These are phyloP conservation scores for Edolisoma coerulescens DNA, from an alignment of 2,113 vertebrate genomes.

Conservation along the genomic window DNA sequence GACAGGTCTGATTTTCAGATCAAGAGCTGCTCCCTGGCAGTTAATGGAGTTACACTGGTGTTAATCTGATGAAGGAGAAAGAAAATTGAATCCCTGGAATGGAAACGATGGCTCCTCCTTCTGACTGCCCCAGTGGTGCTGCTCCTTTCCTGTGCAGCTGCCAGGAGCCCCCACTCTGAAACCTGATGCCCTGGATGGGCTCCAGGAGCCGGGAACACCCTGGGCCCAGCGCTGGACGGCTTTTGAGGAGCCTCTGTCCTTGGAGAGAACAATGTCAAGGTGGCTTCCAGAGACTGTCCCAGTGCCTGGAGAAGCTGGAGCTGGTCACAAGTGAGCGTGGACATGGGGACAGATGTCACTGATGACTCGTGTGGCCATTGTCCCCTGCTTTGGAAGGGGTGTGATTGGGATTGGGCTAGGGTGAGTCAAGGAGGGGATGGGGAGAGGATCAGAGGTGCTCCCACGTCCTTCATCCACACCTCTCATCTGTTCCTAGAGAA, in stretches of 20 bases:
- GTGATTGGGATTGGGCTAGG: background rate
- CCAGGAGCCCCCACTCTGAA: background rate
- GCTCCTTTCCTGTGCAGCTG: background rate
- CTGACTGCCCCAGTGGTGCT: background rate
- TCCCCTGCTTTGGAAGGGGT: background rate
- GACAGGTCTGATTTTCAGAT: background rate
- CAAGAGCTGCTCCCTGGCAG: background rate
- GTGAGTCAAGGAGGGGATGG: background rate
- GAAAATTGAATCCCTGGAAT: background rate
- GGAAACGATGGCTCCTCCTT: background rate
- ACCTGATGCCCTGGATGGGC: background rate
- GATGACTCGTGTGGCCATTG: rapidly evolving
- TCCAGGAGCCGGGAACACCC: background rate
- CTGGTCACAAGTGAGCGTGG: background rate
- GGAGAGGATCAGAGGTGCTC: background rate
- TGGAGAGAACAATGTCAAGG: background rate
- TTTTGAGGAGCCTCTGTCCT: background rate
- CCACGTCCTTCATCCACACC: background rate
- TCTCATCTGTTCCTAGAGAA: background rate
- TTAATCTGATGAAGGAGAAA: background rate
- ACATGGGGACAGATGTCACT: background rate
- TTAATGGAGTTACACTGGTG: background rate
- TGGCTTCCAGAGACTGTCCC: background rate
- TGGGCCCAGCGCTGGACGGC: background rate
- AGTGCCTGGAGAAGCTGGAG: background rate